Percentiles rank a stretch among this genome's conserved stretches.
Evolutionary conservation across 2,113 vertebrate species (phyloP).

Genomic region (Burhinus oedicnemus): DNA sequence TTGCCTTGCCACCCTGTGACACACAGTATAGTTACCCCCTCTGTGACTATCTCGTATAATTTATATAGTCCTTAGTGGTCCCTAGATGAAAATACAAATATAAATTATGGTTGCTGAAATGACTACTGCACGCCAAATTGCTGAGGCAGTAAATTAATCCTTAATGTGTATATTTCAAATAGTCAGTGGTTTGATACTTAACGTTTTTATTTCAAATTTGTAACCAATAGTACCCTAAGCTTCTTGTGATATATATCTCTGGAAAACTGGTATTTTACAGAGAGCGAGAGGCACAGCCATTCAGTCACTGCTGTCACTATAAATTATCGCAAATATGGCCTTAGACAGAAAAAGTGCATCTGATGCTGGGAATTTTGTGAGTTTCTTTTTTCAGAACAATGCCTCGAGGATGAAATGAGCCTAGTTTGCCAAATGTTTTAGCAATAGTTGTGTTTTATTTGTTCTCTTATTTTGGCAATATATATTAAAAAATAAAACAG

Average conservation of each 20-base stretch:
- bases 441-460: background rate
- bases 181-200: background rate
- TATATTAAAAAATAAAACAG: background rate
- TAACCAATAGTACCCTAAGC: background rate
- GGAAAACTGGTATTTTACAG: constrained; percentile 19
- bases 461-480: constrained; percentile 19
- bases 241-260: background rate
- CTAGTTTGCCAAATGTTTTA: constrained; percentile 7
- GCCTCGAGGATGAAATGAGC: constrained; percentile 42
- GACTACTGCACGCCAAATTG: background rate
- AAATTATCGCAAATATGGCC: background rate
- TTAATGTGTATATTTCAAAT: background rate
- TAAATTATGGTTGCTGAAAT: constrained; percentile 7
- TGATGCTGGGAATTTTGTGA: background rate
- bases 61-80: background rate
- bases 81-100: background rate
- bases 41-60: background rate
- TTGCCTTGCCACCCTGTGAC: background rate
- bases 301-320: constrained; percentile 41
- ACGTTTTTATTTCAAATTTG: background rate
- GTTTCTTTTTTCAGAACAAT: constrained; percentile 25
- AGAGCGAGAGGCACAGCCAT: background rate
- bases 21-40: background rate
- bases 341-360: constrained; percentile 39
- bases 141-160: constrained; percentile 11